Evolutionary conservation across 2,797 vertebrate species (phyloP), one percentile per base, ranked within the genome.

Genomic region (Ptychadena robeensis): DNA sequence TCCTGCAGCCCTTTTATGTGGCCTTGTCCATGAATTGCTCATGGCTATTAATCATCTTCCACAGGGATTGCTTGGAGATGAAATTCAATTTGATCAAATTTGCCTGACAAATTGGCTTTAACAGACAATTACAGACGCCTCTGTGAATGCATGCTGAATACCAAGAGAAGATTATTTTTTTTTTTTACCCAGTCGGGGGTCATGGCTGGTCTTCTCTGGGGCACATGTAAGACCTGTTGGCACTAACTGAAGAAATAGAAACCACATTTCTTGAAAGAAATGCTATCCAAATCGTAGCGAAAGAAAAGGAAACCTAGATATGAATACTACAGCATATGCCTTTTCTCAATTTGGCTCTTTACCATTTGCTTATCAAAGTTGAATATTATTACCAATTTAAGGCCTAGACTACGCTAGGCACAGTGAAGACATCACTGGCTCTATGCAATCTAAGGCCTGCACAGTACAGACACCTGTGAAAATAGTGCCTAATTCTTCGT

Each of bases 101-200:
- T 83, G 81, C 77, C 44, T 78, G 81, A 83, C 81, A 83, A 83
- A 83, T 83, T 83, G 81, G 67, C 81, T 83, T 83, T 78, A 83
- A 70, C 57, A 78, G 74, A 48, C 81, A 83, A 78, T 83, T 83
- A 72, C 40, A 65, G 67, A 40, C 38, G 25, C 35, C 32, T 77
- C 61, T 27, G 34, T n/a, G 25, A 25, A 72, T 53, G 68, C 67
- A 53, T 37, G 68, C 57, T 35, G 74, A 44, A 78, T 72, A 66
- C 48, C 8, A 63, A 76, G 37, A 25, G 53, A 82, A 40, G 11
- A 37, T 14, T 9, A 30, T 1, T 66, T 28, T 9, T 40, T 1
- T 66, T 28, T 44, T 57, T 38, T 73, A 31, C 38, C 61, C 28
- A 57, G 15, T 59, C 44, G 5, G 31, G n/a, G 65, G 73, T 73